Percentiles rank a stretch among this genome's conserved stretches.
Conservation (phyloP, 2,888 invertebrate species). For the Cordilura impudica region DNA sequence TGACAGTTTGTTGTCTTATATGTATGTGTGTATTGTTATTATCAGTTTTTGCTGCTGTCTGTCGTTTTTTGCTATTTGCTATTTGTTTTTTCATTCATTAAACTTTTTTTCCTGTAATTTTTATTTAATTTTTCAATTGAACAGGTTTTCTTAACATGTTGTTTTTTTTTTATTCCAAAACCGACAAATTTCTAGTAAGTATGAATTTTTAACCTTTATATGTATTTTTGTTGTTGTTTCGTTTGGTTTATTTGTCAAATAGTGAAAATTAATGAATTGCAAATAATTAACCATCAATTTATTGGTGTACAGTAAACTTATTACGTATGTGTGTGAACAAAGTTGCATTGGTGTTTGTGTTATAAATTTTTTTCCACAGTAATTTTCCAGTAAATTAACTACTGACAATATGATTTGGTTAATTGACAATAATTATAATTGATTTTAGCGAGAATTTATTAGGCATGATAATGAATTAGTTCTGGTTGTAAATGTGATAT, state of each 20-base stretch:
- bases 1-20: too few relatives aligned
- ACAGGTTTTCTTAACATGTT: conserved; percentile 40
- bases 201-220: neutral
- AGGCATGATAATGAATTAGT: too few relatives aligned
- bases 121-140: conserved; percentile 43
- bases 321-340: too few relatives aligned
- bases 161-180: neutral
- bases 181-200: conserved; percentile 15
- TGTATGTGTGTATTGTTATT: too few relatives aligned
- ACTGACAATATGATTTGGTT: too few relatives aligned
- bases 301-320: conserved; percentile 19
- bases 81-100: neutral
- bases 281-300: conserved; percentile 54
- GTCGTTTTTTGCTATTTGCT: neutral
- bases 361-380: too few relatives aligned
- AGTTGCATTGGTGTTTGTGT: too few relatives aligned
- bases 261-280: conserved; percentile 58
- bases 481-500: too few relatives aligned
- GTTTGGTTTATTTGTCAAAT: conserved; percentile 45
- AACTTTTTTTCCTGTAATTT: conserved; percentile 20
- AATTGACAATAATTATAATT: too few relatives aligned
- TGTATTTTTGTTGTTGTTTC: neutral
- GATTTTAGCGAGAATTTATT: too few relatives aligned
- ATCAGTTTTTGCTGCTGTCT: too few relatives aligned
- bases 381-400: too few relatives aligned